Percentiles rank a stretch among this genome's conserved stretches.
Evolutionary conservation across 2,888 invertebrate genomes (phyloP).

Genomic region (Deroplatys truncata): DNA sequence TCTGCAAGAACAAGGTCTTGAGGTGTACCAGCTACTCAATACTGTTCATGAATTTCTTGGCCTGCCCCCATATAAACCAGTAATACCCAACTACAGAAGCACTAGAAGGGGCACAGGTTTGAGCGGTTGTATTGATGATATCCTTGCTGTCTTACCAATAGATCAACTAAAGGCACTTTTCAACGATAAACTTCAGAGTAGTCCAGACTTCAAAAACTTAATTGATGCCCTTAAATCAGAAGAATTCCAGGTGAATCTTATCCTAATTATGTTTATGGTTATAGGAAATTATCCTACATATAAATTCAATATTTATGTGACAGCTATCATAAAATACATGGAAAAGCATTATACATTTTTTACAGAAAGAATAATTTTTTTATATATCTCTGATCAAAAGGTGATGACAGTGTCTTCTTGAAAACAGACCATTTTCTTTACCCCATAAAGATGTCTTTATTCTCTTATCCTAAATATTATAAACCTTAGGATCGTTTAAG

Average conservation of each 20-base stretch:
- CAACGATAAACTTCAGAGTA: not conserved
- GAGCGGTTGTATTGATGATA: not conserved
- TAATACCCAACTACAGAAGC: not conserved
- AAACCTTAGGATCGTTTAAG: too few species aligned
- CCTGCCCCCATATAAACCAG: not conserved
- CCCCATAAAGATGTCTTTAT: too few species aligned
- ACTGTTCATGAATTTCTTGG: not conserved
- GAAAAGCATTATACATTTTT: too few species aligned
- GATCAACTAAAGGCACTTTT: not conserved
- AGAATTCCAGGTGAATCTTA: not conserved
- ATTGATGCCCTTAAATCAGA: not conserved
- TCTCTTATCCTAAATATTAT: too few species aligned
- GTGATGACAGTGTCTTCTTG: too few species aligned
- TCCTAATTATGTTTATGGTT: too few species aligned
- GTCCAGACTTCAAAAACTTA: not conserved
- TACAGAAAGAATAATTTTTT: too few species aligned
- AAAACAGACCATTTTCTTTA: too few species aligned
- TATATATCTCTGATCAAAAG: too few species aligned
- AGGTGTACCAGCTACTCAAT: not conserved
- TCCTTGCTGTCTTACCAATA: not conserved
- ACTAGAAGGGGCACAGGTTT: not conserved
- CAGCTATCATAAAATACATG: too few species aligned
- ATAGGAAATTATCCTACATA: too few species aligned
- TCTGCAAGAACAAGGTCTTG: not conserved
- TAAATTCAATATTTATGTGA: too few species aligned